Evolutionary conservation across 2,888 invertebrate species (phyloP).

Genomic region (Halictus quadricinctus): DNA sequence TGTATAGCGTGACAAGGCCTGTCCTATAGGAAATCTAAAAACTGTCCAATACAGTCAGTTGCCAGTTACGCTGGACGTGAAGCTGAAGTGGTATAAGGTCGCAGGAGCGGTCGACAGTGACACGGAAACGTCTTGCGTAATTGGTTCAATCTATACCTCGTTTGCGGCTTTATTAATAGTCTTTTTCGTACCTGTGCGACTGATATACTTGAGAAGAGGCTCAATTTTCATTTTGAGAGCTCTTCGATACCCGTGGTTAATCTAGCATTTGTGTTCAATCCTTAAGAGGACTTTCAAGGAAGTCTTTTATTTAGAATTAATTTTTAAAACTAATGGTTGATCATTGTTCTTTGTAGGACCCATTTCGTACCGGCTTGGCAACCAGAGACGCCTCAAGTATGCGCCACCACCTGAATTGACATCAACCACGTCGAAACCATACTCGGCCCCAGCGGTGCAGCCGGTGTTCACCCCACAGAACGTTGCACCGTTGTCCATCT

Average conservation of each 20-base stretch:
- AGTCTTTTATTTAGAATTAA: background rate
- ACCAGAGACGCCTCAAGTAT: constrained; percentile 88
- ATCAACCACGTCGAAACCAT: constrained; percentile 66
- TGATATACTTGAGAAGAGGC: background rate
- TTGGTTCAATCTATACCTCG: background rate
- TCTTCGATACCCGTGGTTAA: background rate
- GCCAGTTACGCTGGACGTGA: background rate
- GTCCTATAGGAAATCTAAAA: background rate
- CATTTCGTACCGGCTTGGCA: constrained; percentile 86
- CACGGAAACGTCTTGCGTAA: background rate
- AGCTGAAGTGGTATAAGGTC: background rate
- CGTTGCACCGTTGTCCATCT: constrained; percentile 56
- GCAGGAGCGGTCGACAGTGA: background rate
- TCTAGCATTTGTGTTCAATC: too few relatives aligned
- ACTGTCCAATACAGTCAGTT: background rate
- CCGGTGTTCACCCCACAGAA: constrained; percentile 39
- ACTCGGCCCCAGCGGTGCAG: constrained; percentile 49
- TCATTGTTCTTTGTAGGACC: constrained; percentile 66
- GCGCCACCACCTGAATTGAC: constrained; percentile 90
- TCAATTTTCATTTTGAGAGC: background rate
- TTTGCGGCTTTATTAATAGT: background rate
- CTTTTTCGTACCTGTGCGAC: background rate
- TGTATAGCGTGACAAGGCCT: background rate
- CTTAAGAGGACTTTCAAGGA: too few relatives aligned
- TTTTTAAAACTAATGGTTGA: background rate